Evolutionary conservation across 2,797 vertebrate species (phyloP).

Genomic region (Paramormyrops hopkinsi): DNA sequence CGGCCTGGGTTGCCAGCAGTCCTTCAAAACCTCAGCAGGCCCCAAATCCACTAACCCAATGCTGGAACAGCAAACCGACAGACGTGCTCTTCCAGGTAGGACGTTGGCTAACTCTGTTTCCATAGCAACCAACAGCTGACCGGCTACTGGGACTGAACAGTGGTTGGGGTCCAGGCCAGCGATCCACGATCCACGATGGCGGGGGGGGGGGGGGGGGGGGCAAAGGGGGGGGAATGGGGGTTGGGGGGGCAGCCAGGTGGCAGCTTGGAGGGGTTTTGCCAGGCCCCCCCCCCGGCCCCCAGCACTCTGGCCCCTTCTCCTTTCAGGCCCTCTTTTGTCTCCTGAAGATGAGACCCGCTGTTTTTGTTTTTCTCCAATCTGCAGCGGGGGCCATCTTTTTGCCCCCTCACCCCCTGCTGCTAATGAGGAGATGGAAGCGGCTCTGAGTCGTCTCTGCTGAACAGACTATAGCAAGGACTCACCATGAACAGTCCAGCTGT

Average conservation of each 20-base stretch:
- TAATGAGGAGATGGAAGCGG: constrained; percentile 13
- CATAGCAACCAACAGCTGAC: constrained; percentile 34
- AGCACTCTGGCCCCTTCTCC: background rate
- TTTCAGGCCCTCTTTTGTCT: constrained; percentile 10
- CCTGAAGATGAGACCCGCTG: background rate
- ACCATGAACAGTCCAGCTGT: background rate
- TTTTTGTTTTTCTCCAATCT: background rate
- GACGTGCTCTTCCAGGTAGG: constrained; percentile 19
- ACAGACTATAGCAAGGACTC: background rate
- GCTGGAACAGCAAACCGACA: constrained; percentile 1
- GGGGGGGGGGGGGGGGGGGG: constrained; percentile 27
- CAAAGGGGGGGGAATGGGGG: constrained; percentile 2
- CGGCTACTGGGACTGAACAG: constrained; percentile 25
- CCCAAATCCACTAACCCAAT: background rate
- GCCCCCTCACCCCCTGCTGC: background rate
- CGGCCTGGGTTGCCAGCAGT: background rate
- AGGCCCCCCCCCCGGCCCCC: background rate
- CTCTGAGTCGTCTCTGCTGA: background rate
- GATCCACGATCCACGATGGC: constrained; percentile 29
- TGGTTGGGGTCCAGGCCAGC: constrained; percentile 29
- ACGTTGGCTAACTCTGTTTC: constrained; percentile 26
- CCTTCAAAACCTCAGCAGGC: background rate
- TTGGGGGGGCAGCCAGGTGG: constrained; percentile 23
- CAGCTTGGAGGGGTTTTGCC: constrained; percentile 13
- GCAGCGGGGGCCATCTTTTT: background rate